Evolutionary conservation across 2,888 invertebrate genomes (phyloP).

Genomic region (Trisateles emortualis): DNA sequence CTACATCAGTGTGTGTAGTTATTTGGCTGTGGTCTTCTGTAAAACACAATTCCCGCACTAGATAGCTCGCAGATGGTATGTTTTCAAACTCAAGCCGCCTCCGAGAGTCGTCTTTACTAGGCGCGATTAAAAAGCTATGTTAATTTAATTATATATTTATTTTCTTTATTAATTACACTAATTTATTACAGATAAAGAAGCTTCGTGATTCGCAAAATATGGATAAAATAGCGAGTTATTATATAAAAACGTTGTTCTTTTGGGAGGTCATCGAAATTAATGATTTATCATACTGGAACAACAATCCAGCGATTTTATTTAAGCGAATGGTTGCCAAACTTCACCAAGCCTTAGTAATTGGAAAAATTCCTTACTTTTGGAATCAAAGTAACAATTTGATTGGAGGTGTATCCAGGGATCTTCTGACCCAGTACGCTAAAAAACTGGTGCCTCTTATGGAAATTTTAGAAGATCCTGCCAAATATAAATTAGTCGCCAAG

Average conservation of each 20-base stretch:
- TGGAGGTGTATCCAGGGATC: constrained; percentile 42
- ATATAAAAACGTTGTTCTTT: constrained; percentile 84
- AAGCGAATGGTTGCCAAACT: constrained; percentile 76
- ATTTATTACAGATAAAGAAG: constrained; percentile 76
- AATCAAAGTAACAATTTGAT: constrained; percentile 77
- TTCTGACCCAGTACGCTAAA: constrained; percentile 53
- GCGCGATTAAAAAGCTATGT: too few relatives aligned
- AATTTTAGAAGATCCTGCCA: constrained; percentile 51
- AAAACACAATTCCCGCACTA: too few relatives aligned
- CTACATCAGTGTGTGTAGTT: too few relatives aligned
- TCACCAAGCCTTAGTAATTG: constrained; percentile 54
- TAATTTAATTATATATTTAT: too few relatives aligned
- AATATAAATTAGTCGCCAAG: constrained; percentile 64
- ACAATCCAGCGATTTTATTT: constrained; percentile 59
- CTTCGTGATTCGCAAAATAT: constrained; percentile 77
- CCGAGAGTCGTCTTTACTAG: too few relatives aligned
- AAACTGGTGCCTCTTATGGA: constrained; percentile 57
- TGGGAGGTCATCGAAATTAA: constrained; percentile 65
- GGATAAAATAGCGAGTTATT: constrained; percentile 84
- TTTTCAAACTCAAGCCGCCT: too few relatives aligned
- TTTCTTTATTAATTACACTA: not conserved
- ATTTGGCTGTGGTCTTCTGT: too few relatives aligned
- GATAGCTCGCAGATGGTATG: too few relatives aligned
- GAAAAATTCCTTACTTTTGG: constrained; percentile 81
- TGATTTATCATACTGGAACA: constrained; percentile 62